A percentile compares a stretch with the other conserved stretches of the same genome.
These are phyloP conservation scores for Apeira syringaria DNA, from an alignment of 2,888 invertebrate species.

Conservation along the genomic window DNA sequence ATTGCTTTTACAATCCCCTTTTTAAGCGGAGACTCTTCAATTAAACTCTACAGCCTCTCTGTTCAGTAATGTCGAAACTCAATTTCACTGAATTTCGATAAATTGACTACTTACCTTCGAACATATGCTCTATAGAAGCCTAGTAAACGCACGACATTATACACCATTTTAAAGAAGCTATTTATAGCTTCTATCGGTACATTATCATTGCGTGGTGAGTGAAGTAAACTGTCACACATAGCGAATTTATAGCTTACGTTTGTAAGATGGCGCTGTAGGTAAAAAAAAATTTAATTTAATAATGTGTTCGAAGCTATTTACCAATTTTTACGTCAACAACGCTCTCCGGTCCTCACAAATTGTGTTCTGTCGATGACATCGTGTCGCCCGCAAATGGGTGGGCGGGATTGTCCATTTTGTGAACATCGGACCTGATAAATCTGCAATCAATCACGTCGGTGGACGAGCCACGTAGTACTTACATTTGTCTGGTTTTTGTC, in stretches of 20 bases:
- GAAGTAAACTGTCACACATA: too few species aligned
- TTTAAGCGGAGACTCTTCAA: conserved; percentile 16
- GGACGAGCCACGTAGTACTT: conserved; percentile 24
- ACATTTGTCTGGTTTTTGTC: conserved; percentile 24
- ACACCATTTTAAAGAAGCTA: too few species aligned
- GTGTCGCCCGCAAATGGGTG: conserved; percentile 8
- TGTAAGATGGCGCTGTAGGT: too few species aligned
- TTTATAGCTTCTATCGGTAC: too few species aligned
- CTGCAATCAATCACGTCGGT: conserved; percentile 29
- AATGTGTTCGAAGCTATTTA: too few species aligned
- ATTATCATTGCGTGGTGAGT: too few species aligned
- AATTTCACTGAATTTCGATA: conserved; percentile 9
- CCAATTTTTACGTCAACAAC: conserved; percentile 3
- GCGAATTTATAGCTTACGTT: too few species aligned
- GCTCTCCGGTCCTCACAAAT: conserved; percentile 11
- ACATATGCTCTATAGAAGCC: too few species aligned
- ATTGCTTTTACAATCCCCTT: conserved; percentile 26
- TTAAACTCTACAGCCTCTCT: conserved; percentile 16
- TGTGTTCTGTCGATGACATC: conserved; percentile 19
- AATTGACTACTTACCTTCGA: conserved; percentile 9
- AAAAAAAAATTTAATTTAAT: too few species aligned
- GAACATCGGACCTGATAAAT: conserved; percentile 23
- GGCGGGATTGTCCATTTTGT: conserved; percentile 24
- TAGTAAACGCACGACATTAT: too few species aligned
- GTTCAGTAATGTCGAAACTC: conserved; percentile 4